Evolutionary conservation across 37 sponge, comb jelly and placozoan species (phyloP), one percentile per base, ranked within the genome.

Genomic region (Lycopodina hypogea): DNA sequence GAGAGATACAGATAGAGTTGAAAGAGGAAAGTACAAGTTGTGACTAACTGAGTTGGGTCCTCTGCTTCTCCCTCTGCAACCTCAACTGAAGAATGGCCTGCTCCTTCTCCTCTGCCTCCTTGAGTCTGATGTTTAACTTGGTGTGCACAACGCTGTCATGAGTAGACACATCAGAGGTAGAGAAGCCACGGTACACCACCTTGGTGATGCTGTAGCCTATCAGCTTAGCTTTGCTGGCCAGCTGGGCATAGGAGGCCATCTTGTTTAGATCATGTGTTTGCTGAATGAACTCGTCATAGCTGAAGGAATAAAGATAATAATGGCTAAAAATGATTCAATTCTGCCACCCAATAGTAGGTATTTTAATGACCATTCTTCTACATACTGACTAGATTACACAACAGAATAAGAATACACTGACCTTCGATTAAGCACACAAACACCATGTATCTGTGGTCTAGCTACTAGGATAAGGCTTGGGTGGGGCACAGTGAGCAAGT

Each of bases 201-300:
- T 94, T 87, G 59, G 79, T 87, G 71, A 90, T 77, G 35, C 40
- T 35, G 51, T 74, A 90, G 32, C 95, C 91, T 67, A 94, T 94
- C 29, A 68, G 67, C 60, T 74, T 23, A 22, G 88, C 77, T 45
- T 90, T 29, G 70, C 53, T 50, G 23, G 42, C 42, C 36, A 93
- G 78, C 71, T 93, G 94, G 14, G 79, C 56, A 78, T 93, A 93
- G 19, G 87, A 75, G 22, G 78, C 75, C 60, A 90, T 58, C 15
- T 60, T 71, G 80, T 75, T 89, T 19, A 93, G 85, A 22, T 81
- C 81, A 51, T 79, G 60, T 4, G 94, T 90, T 69, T 90, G 84
- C 66, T 89, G 74, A 15, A 88, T 82, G 52, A 93, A 90, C 68
- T 89, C 93, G 35, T 84, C 86, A 72, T 89, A 93, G 45, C 90